Base-by-base conservation (phyloP, 2,888 invertebrate genomes). In the Hymenopus coronatus region DNA sequence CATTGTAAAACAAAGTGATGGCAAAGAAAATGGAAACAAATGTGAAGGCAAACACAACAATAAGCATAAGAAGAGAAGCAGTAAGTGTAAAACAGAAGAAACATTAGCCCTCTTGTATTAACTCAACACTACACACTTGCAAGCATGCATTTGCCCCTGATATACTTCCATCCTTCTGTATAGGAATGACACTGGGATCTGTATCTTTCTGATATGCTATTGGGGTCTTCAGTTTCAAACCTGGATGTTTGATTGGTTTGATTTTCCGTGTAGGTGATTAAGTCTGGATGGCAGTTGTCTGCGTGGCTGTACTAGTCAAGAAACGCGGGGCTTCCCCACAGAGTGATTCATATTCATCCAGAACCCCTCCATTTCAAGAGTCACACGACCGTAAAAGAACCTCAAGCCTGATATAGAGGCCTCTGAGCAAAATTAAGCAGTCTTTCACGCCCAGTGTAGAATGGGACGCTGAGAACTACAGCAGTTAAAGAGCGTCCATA, bases 111-210 rank as follows among this genome's bases (percentile, higher is more conserved):
- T n/a, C 4, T 3, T 54, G 2, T 54, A 54, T 15, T 54, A 20
- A 54, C 1, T 6, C 25, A 20, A 70, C 20, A 70, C 54, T 40
- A 70, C 20, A 15, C 1, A 70, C 4, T 20, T 70, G 54, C 20
- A 70, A 70, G 54, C 15, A 70, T 70, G 54, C 54, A 70, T 70
- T 20, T 70, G 1, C 3, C 25, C 54, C 54, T 20, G 25, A 20
- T 70, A 70, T 25, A 70, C 95, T 95, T 93, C 97, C 97, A 93
- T 98, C 97, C 93, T 97, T 97, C 93, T 96, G 96, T 92, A 98
- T 96, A 88, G 98, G 98, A 93, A 98, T 96, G 92, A 97, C 97
- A 91, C 97, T 96, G 90, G 97, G 95, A 94, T 98, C 97, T 89
- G 96, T 96, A 93, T 96, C 96, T 92, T 96, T 96, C 92, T 96